Conservation (phyloP, 2,888 invertebrate species). For the Pocota personata region DNA sequence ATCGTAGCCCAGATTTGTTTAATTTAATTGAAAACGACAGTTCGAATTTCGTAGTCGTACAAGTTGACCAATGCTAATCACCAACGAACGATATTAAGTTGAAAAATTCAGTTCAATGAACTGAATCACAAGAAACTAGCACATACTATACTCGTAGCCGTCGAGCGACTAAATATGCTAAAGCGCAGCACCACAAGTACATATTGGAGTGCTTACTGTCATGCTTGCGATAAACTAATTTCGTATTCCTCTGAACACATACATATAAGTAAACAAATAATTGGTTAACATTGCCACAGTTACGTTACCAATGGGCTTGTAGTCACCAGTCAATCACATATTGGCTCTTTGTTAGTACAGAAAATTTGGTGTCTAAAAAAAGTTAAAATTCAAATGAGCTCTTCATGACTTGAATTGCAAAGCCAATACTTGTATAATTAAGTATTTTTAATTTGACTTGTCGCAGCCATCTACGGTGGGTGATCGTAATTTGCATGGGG, state of each 20-base stretch:
- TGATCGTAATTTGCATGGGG: background rate
- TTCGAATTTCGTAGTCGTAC: too few relatives aligned
- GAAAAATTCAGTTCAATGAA: background rate
- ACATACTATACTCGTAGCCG: too few relatives aligned
- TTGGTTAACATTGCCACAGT: background rate
- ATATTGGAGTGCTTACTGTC: background rate
- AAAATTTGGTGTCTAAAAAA: background rate
- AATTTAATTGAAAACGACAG: too few relatives aligned
- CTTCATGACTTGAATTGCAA: constrained; percentile 32
- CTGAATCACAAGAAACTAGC: background rate
- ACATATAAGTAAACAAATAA: too few relatives aligned
- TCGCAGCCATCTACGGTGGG: background rate
- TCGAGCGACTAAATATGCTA: background rate
- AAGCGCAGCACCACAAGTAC: background rate
- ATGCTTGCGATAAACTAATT: constrained; percentile 1
- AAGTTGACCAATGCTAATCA: background rate
- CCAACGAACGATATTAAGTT: background rate
- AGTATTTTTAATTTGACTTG: background rate
- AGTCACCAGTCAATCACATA: background rate
- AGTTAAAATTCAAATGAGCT: background rate
- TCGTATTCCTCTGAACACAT: background rate
- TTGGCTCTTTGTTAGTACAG: background rate
- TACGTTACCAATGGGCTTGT: background rate
- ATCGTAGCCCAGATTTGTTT: too few relatives aligned
- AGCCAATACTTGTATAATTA: background rate